These are phyloP conservation scores for Mesorhabditis belari DNA, from an alignment of 2,888 invertebrate species.

Conservation along the genomic window DNA sequence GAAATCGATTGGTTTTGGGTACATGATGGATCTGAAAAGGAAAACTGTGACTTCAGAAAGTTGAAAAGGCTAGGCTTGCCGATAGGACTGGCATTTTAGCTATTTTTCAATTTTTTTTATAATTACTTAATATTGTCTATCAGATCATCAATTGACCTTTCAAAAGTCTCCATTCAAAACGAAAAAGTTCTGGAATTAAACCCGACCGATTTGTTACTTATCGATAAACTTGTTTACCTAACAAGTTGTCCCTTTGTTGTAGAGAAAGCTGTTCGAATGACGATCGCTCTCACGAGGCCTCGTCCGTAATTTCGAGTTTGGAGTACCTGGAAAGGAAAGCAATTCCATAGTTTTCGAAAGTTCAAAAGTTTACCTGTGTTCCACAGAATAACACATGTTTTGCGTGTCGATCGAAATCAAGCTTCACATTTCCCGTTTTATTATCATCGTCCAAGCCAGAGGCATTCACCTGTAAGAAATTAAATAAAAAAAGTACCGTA, in stretches of 20 bases:
- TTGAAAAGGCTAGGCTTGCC: no score
- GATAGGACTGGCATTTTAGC: no score
- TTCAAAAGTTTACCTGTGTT: constrained; percentile 63
- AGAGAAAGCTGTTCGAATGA: constrained; percentile 67
- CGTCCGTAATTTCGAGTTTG: constrained; percentile 56
- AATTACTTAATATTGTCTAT: no score
- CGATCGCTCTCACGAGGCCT: constrained; percentile 64
- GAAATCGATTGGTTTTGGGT: constrained; percentile 62
- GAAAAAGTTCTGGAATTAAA: no score
- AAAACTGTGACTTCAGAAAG: no score
- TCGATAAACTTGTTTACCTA: no score
- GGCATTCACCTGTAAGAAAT: no score
- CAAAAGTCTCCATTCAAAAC: no score
- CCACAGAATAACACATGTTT: constrained; percentile 81
- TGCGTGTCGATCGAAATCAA: constrained; percentile 70
- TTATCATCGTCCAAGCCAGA: constrained; percentile 25
- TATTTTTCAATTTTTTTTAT: no score
- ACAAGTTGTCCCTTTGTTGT: constrained; percentile 65
- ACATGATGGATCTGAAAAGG: constrained; percentile 62
- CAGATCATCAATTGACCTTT: no score
- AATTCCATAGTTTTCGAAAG: neutral
- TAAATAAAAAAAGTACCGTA: no score
- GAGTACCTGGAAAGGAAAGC: neutral
- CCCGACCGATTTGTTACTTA: no score
- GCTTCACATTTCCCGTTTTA: constrained; percentile 10